phyloP scores from a whole-genome alignment of 2,113 vertebrate genomes.

The Daboia siamensis region DNA sequence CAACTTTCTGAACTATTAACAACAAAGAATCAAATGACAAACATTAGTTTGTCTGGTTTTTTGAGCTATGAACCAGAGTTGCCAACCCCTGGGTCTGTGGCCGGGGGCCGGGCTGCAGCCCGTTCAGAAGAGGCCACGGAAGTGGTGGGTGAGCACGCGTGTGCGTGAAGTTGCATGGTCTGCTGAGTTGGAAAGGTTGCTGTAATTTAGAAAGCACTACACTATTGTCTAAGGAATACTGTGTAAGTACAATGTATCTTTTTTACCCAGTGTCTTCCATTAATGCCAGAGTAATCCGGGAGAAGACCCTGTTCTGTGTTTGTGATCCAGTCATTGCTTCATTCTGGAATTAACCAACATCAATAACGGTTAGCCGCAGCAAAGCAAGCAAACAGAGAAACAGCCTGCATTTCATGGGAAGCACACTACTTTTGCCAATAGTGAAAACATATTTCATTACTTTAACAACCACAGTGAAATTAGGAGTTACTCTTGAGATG shows the following conservation, averaged over 20 bases:
- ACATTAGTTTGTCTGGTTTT: neutral
- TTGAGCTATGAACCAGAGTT: neutral
- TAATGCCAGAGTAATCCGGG: slow-evolving; percentile 91
- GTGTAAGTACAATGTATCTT: neutral
- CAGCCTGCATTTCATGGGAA: neutral
- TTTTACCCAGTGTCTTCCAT: slow-evolving; percentile 97
- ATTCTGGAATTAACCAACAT: slow-evolving; percentile 77
- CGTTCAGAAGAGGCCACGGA: neutral
- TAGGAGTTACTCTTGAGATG: neutral
- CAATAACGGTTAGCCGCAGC: slow-evolving; percentile 6
- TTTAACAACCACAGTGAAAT: neutral
- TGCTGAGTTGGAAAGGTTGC: neutral
- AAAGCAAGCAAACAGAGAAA: neutral
- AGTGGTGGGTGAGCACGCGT: neutral
- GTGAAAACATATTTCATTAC: neutral
- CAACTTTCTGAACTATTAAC: neutral
- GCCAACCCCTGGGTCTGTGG: neutral
- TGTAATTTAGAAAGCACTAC: neutral
- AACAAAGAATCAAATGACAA: neutral
- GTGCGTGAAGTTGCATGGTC: neutral
- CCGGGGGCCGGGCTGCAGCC: neutral
- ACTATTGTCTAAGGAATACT: neutral
- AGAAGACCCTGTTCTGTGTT: slow-evolving; percentile 94
- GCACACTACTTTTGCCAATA: neutral
- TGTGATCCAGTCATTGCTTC: slow-evolving; percentile 99